Percentiles rank a stretch among this genome's conserved stretches.
Conservation (phyloP, 2,113 vertebrate species). For the Epinephelus fuscoguttatus region DNA sequence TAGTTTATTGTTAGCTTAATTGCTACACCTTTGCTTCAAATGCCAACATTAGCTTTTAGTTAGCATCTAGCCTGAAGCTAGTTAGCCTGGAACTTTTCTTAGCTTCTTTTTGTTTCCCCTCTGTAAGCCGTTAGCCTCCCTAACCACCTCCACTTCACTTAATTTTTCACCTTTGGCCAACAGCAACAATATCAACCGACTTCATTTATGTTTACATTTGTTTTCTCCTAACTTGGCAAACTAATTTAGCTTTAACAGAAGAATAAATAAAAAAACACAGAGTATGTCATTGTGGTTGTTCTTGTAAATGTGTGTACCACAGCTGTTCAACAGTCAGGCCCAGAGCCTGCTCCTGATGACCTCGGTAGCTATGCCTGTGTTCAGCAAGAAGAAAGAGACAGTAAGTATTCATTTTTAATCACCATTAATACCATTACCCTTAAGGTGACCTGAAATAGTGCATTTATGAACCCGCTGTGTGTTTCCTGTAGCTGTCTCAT, state of each 20-base stretch:
- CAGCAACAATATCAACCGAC: background rate
- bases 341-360: slow-evolving; percentile 93
- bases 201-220: background rate
- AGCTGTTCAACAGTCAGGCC: slow-evolving; percentile 91
- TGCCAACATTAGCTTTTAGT: background rate
- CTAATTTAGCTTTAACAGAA: background rate
- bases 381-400: slow-evolving; percentile 97
- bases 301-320: slow-evolving; percentile 38
- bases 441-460: background rate
- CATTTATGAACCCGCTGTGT: slow-evolving; percentile 17
- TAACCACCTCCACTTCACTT: background rate
- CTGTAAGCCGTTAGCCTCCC: background rate
- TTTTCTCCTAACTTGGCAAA: background rate
- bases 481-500: slow-evolving; percentile 89
- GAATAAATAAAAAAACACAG: background rate
- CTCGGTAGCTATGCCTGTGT: slow-evolving; percentile 97
- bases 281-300: background rate
- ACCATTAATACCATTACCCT: background rate
- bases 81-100: background rate
- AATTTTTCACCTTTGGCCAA: background rate
- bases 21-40: no score
- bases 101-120: background rate
- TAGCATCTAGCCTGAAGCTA: background rate
- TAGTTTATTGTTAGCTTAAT: background rate
- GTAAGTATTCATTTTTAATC: slow-evolving; percentile 80